Evolutionary conservation across 2,888 invertebrate genomes (phyloP).

Genomic region (Poecilus cupreus): DNA sequence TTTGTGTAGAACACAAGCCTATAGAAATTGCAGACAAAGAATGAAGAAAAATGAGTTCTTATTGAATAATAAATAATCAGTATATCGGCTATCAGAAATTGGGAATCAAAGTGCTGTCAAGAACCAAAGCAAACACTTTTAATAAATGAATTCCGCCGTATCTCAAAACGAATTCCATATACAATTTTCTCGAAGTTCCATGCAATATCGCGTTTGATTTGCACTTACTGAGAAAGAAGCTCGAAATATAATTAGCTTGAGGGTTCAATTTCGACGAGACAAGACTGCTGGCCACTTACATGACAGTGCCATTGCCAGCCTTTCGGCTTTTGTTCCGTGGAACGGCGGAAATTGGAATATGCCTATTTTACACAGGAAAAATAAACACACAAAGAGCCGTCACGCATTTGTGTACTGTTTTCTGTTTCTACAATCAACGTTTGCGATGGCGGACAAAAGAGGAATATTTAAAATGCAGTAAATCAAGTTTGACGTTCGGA

Average conservation of each 20-base stretch:
- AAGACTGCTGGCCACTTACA: not conserved
- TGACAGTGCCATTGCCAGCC: not conserved
- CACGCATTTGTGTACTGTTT: not conserved
- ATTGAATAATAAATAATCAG: no score
- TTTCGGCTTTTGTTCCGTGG: not conserved
- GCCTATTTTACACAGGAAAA: conserved; percentile 11
- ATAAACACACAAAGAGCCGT: not conserved
- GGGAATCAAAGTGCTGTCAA: no score
- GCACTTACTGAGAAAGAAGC: not conserved
- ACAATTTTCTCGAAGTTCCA: not conserved
- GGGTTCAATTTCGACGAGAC: not conserved
- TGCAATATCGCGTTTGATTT: conserved; percentile 4
- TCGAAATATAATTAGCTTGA: not conserved
- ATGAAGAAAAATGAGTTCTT: no score
- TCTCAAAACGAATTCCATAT: not conserved
- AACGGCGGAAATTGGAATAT: conserved; percentile 30
- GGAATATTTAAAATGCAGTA: conserved; percentile 25
- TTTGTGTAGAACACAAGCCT: no score
- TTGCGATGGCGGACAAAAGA: not conserved
- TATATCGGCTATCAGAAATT: no score
- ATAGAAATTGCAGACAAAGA: no score
- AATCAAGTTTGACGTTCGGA: conserved; percentile 23
- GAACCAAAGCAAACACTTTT: no score
- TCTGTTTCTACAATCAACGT: conserved; percentile 2
- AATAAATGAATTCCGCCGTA: no score